Conservation (phyloP, 2,888 invertebrate genomes). For the Reticulitermes lucifugus region DNA sequence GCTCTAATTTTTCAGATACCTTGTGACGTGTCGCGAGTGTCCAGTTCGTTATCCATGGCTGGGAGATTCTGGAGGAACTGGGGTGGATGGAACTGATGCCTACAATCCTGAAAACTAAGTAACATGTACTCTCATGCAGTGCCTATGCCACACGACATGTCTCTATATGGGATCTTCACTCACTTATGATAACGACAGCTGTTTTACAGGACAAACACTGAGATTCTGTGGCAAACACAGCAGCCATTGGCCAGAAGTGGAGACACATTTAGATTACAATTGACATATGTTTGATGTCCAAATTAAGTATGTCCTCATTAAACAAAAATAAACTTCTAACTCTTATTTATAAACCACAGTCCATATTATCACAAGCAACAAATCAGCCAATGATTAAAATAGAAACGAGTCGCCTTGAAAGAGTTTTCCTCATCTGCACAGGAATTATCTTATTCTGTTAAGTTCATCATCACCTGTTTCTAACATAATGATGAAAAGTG, state of each 20-base stretch:
- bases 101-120: constrained; percentile 77
- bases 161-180: not conserved
- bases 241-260: not conserved
- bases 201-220: not conserved
- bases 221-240: not conserved
- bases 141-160: not conserved
- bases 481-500: no score
- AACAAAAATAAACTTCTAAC: no score
- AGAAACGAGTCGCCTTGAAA: no score
- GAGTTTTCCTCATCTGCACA: no score
- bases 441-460: no score
- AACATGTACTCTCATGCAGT: not conserved
- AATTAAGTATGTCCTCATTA: not conserved
- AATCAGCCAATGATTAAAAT: no score
- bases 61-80: constrained; percentile 87
- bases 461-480: no score
- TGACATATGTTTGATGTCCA: not conserved
- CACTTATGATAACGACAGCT: not conserved
- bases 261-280: not conserved
- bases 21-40: constrained; percentile 89
- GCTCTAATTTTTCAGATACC: constrained; percentile 69
- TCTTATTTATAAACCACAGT: no score
- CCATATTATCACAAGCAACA: no score
- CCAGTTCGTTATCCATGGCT: constrained; percentile 90
- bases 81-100: constrained; percentile 81